phyloP scores from a whole-genome alignment of 2,797 vertebrate genomes.

The Darevskia mixta region DNA sequence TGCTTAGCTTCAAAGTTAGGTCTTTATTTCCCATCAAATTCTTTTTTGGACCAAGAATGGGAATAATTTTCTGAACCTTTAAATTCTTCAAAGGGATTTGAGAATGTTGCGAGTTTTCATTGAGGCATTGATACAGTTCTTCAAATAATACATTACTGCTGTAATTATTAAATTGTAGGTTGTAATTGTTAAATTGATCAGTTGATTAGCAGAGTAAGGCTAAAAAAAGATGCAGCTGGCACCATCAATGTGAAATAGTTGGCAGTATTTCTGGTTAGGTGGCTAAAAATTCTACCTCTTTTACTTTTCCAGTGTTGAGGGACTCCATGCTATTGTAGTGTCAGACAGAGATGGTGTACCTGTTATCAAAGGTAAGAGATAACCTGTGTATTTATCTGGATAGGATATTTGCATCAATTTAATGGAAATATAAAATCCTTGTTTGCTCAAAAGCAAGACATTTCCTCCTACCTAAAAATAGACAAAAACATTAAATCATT shows the following conservation, averaged over 20 bases:
- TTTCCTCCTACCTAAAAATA: neutral
- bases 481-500: neutral
- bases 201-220: neutral
- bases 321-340: slow-evolving; percentile 95
- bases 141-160: neutral
- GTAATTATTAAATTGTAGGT: neutral
- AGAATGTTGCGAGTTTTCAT: neutral
- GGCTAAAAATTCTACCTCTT: slow-evolving; percentile 2
- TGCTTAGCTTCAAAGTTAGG: neutral
- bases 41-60: neutral
- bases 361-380: slow-evolving; percentile 92
- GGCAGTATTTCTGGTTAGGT: neutral
- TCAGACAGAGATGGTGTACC: slow-evolving; percentile 95
- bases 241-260: neutral
- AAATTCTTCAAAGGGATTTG: neutral
- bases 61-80: neutral
- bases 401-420: neutral
- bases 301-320: slow-evolving; percentile 85
- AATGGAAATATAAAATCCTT: slow-evolving; percentile 22
- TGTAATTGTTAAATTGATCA: neutral
- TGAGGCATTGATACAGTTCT: neutral
- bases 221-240: neutral
- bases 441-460: neutral
- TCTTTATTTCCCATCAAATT: neutral
- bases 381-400: neutral